These are phyloP conservation scores for Omphaloscelis lunosa DNA, from an alignment of 2,888 invertebrate species.

Conservation along the genomic window DNA sequence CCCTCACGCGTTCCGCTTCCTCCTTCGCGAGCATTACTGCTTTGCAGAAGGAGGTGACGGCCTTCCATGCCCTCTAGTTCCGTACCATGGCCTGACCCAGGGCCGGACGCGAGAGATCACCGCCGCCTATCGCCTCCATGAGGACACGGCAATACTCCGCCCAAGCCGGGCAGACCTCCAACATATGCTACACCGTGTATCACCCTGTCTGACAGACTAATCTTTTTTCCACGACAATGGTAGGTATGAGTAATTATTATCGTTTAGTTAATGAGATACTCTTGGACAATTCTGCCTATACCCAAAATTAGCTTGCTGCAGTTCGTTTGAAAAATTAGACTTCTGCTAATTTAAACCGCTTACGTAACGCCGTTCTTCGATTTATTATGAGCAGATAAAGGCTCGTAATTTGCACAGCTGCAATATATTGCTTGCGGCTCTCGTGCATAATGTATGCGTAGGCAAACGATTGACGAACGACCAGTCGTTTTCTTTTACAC, in stretches of 20 bases:
- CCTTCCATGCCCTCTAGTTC: too few relatives aligned
- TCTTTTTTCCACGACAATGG: neutral
- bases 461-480: slow-evolving; percentile 39
- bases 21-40: too few relatives aligned
- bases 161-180: too few relatives aligned
- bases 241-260: slow-evolving; percentile 5
- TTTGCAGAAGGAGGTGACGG: too few relatives aligned
- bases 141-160: too few relatives aligned
- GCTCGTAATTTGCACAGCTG: slow-evolving; percentile 60
- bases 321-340: slow-evolving; percentile 22
- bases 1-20: too few relatives aligned
- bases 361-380: slow-evolving; percentile 40
- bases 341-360: slow-evolving; percentile 30
- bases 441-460: slow-evolving; percentile 38
- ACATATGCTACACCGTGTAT: too few relatives aligned
- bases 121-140: too few relatives aligned
- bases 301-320: neutral
- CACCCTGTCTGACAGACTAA: neutral
- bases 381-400: slow-evolving; percentile 61
- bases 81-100: too few relatives aligned
- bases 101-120: too few relatives aligned
- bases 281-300: neutral
- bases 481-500: slow-evolving; percentile 49
- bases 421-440: slow-evolving; percentile 34
- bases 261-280: slow-evolving; percentile 18